Base-by-base conservation (phyloP, 2,797 vertebrate species). In the Amblyopsis hoosieri region DNA sequence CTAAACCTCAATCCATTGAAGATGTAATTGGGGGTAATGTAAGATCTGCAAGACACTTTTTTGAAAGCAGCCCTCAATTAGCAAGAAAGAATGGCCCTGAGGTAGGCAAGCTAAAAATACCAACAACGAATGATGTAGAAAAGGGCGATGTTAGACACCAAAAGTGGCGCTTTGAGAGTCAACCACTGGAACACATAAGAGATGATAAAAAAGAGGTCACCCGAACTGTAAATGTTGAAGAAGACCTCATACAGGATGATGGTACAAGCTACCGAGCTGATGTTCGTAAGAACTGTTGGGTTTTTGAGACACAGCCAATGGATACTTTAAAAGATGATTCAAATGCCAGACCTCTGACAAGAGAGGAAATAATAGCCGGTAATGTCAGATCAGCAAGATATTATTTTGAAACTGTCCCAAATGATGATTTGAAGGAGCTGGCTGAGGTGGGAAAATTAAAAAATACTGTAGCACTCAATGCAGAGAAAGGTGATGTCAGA, bases 281-380 rank as follows among this genome's bases (percentile, higher is more conserved):
- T 67, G 91, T 94, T 48, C 89, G 88, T n/a, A 92, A 76, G 77
- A 93, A 93, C 72, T 95, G 95, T 81, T 94, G 92, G 94, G 91
- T 94, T 67, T 98, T 97, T 92, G 96, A 97, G 87, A 96, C 95
- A 0, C 94, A 95, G 71, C 90, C 95, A 54, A 92, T 97, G 91
- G 95, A 97, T 70, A 86, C 84, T 60, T 86, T 97, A 60, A 97
- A 95, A 84, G 94, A 95, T 54, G 81, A 87, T 71, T 85, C 93
- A 60, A 93, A 95, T 70, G 54, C 72, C 73, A 84, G 56, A 33
- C 51, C 83, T 67, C 4, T 69, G 45, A 78, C 81, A 51, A 90
- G 85, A 58, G 92, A 95, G 67, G 92, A 95, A 68, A 89, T 96
- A 67, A 87, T 97, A 68, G 90, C 93, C 52, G 95, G 95, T 29